phyloP scores from a whole-genome alignment of 2,113 vertebrate genomes.

The Nansenia antarctica region DNA sequence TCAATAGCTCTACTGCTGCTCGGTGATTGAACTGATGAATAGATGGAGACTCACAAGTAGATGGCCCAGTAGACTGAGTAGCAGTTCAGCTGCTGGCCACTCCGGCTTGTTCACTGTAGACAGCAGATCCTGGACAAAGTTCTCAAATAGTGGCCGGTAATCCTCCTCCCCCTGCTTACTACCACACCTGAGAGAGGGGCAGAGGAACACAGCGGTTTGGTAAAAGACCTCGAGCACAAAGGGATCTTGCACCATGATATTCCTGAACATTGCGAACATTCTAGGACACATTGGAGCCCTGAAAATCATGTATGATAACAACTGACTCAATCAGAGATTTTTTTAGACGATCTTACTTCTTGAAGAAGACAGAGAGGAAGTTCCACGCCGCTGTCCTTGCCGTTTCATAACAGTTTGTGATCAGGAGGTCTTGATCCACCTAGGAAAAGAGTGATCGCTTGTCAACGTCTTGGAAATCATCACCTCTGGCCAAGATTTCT shows the following conservation, averaged over 20 bases:
- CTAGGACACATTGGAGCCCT: too few relatives aligned
- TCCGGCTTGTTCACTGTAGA: conserved; percentile 99
- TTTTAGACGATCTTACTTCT: conserved; percentile 97
- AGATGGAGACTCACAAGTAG: conserved; percentile 84
- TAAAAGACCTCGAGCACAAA: background rate
- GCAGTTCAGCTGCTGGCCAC: conserved; percentile 96
- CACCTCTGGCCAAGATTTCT: background rate
- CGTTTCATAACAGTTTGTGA: conserved; percentile 97
- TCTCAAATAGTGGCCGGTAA: conserved; percentile 97
- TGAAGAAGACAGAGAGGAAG: conserved; percentile 98
- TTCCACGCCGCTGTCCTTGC: conserved; percentile 99
- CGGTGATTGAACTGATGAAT: background rate
- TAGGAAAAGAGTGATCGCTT: conserved; percentile 54
- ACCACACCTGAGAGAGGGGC: conserved; percentile 82
- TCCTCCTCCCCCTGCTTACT: conserved; percentile 99
- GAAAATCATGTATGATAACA: too few relatives aligned
- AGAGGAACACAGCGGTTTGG: background rate
- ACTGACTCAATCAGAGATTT: too few relatives aligned
- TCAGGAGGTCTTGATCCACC: conserved; percentile 96
- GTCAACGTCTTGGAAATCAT: background rate
- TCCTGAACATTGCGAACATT: too few relatives aligned
- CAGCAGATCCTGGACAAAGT: conserved; percentile 97
- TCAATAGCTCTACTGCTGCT: background rate
- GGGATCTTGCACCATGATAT: background rate
- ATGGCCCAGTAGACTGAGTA: conserved; percentile 95